These are phyloP conservation scores for Glaucidium brasilianum DNA, from an alignment of 2,113 vertebrate species.

Conservation along the genomic window DNA sequence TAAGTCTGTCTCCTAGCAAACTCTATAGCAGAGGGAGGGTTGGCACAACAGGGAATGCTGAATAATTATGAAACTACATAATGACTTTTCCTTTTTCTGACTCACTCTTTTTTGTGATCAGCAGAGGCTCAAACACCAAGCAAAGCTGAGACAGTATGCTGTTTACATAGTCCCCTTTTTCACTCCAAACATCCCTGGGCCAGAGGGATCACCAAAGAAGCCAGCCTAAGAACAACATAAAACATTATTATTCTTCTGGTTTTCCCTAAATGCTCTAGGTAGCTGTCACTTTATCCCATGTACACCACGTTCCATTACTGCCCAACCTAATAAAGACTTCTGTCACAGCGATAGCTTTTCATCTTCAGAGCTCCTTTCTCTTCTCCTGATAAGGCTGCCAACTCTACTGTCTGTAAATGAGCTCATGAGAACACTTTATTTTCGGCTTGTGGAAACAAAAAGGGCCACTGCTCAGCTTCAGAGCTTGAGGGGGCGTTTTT, in stretches of 20 bases:
- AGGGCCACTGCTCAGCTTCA: conserved; percentile 49
- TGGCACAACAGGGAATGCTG: neutral
- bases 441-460: conserved; percentile 70
- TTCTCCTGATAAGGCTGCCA: conserved; percentile 79
- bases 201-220: conserved; percentile 46
- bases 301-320: conserved; percentile 68
- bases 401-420: conserved; percentile 75
- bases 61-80: neutral
- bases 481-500: conserved; percentile 45
- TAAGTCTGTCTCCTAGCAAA: neutral
- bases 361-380: conserved; percentile 76
- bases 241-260: conserved; percentile 62
- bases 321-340: conserved; percentile 82
- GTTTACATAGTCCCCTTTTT: neutral
- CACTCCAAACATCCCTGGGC: conserved; percentile 32
- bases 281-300: conserved; percentile 65
- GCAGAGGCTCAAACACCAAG: neutral
- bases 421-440: conserved; percentile 76
- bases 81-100: neutral
- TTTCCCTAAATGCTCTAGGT: conserved; percentile 72
- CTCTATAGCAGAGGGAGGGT: neutral
- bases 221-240: conserved; percentile 52
- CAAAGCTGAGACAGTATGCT: neutral
- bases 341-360: conserved; percentile 75
- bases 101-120: neutral